Conservation (phyloP, 2,113 vertebrate species). For the Oenanthe oenanthe region DNA sequence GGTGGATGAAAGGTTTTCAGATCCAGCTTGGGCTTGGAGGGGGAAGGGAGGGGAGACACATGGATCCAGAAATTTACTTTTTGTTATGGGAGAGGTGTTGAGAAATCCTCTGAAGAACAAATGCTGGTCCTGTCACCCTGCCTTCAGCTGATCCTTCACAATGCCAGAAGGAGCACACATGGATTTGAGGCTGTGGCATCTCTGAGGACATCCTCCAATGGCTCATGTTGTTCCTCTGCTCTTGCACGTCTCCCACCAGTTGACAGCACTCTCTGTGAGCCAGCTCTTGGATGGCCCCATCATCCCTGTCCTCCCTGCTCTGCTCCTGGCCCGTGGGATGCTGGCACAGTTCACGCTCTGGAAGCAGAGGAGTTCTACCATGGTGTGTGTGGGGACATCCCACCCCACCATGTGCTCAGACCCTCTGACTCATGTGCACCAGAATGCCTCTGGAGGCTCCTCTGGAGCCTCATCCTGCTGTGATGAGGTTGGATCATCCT, state of each 20-base stretch:
- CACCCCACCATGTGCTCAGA: background rate
- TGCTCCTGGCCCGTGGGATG: background rate
- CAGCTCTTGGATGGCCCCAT: accelerated
- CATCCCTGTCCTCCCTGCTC: background rate
- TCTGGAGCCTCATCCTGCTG: background rate
- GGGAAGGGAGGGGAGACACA: background rate
- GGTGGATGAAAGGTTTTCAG: background rate
- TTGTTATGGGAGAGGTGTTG: background rate
- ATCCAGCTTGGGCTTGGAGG: background rate
- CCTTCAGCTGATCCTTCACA: background rate
- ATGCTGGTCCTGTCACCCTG: accelerated
- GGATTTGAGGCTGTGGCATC: background rate
- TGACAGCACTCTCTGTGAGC: background rate
- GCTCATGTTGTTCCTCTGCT: background rate
- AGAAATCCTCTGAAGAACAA: background rate
- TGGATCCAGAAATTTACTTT: background rate
- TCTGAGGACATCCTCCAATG: background rate
- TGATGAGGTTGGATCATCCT: accelerated
- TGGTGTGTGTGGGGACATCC: accelerated
- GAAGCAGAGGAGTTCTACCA: background rate
- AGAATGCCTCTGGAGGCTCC: background rate
- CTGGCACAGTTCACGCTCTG: background rate
- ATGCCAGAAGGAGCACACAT: accelerated
- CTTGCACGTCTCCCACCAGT: background rate
- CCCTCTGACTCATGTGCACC: background rate